phyloP scores from a whole-genome alignment of 2,888 invertebrate genomes.

The Dolichomitus sp. region DNA sequence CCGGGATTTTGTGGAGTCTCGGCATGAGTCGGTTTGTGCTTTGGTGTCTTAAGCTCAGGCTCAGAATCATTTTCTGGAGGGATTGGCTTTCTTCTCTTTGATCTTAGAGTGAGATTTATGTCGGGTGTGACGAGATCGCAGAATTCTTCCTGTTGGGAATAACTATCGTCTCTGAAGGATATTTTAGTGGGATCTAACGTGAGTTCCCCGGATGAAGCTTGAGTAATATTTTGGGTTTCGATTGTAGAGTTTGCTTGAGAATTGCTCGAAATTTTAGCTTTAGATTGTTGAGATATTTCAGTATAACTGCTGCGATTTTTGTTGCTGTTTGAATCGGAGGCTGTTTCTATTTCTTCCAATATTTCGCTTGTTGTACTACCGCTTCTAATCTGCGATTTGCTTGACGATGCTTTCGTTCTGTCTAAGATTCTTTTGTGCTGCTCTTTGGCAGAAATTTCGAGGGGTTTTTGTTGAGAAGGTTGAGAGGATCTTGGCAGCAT shows the following conservation, averaged over 20 bases:
- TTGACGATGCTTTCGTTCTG: conserved; percentile 74
- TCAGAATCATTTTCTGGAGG: conserved; percentile 42
- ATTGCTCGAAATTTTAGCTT: conserved; percentile 67
- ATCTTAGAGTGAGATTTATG: conserved; percentile 78
- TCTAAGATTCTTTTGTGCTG: conserved; percentile 75
- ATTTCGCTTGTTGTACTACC: conserved; percentile 73
- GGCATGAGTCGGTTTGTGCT: conserved; percentile 39
- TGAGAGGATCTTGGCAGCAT: conserved; percentile 61
- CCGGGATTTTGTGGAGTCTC: conserved; percentile 39
- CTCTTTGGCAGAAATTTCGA: conserved; percentile 67
- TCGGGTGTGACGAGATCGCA: conserved; percentile 82
- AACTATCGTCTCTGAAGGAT: conserved; percentile 81
- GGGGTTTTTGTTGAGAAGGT: conserved; percentile 68
- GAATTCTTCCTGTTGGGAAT: conserved; percentile 81
- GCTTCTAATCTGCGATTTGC: conserved; percentile 74
- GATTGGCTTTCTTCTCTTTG: conserved; percentile 76
- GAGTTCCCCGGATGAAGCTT: conserved; percentile 76
- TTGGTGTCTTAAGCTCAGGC: conserved; percentile 22
- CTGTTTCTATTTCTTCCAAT: conserved; percentile 76
- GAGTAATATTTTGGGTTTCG: conserved; percentile 31
- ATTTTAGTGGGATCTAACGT: conserved; percentile 81
- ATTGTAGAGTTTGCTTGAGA: conserved; percentile 33
- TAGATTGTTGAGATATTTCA: conserved; percentile 67
- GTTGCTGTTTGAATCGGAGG: conserved; percentile 71
- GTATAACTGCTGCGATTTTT: conserved; percentile 62